phyloP scores from a whole-genome alignment of 2,113 vertebrate genomes.

The Heloderma charlesbogerti region DNA sequence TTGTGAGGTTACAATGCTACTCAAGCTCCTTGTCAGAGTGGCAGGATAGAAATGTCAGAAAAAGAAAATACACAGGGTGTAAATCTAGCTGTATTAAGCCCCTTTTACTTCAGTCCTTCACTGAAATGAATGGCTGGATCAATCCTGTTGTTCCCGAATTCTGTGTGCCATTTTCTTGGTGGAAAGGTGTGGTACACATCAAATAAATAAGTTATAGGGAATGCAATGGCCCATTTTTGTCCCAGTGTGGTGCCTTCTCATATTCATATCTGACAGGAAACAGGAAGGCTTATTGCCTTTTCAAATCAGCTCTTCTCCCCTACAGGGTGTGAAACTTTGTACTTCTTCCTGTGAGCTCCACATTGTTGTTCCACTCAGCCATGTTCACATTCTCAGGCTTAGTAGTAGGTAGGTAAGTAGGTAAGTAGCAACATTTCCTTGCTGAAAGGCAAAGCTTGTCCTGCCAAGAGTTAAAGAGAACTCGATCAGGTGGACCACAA shows the following conservation, averaged over 20 bases:
- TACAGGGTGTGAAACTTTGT: not conserved
- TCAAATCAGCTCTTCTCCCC: not conserved
- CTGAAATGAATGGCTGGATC: not conserved
- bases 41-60: too few species aligned
- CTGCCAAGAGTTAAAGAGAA: not conserved
- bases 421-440: not conserved
- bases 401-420: not conserved
- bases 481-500: not conserved
- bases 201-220: too few species aligned
- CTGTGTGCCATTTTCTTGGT: too few species aligned
- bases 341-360: not conserved
- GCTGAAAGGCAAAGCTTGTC: not conserved
- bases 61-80: too few species aligned
- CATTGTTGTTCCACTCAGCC: not conserved
- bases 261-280: not conserved
- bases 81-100: too few species aligned
- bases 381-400: slow-evolving; percentile 4
- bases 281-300: not conserved
- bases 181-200: too few species aligned
- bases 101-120: not conserved
- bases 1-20: too few species aligned
- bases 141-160: not conserved
- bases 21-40: too few species aligned
- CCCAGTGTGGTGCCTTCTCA: too few species aligned
- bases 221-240: not conserved